Percentiles rank a stretch among this genome's conserved stretches.
phyloP scores from a whole-genome alignment of 1,140 invertebrate species.

The Saccostrea glomerata region DNA sequence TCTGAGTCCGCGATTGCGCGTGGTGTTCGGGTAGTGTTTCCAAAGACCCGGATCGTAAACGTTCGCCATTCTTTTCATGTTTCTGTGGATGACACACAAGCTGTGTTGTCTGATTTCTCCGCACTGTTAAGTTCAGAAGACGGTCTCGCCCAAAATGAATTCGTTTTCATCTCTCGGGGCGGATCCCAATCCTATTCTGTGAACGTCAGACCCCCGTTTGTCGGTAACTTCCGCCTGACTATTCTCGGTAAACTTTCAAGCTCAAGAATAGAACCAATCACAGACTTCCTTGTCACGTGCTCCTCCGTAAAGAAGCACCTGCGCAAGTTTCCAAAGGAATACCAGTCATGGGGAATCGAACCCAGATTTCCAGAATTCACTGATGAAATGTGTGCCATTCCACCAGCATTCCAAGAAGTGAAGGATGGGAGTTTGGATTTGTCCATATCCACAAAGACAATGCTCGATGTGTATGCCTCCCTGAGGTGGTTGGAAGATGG shows the following conservation, averaged over 20 bases:
- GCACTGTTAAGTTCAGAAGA: background rate
- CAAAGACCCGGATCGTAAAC: background rate
- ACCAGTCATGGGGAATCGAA: constrained; percentile 1
- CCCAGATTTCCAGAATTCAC: constrained; percentile 4
- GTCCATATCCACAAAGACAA: background rate
- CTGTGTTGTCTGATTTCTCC: background rate
- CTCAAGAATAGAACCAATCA: background rate
- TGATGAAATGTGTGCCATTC: background rate
- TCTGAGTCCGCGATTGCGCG: background rate
- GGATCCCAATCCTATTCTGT: background rate
- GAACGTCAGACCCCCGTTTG: background rate
- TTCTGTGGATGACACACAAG: background rate
- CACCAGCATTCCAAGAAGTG: background rate
- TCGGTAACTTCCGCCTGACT: background rate
- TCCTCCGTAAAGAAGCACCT: background rate
- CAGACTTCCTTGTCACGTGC: background rate
- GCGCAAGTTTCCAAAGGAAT: background rate
- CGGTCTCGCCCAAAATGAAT: background rate
- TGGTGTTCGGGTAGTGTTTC: background rate
- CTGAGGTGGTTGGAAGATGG: background rate
- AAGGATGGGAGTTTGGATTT: background rate
- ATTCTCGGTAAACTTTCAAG: constrained; percentile 1
- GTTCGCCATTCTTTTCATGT: background rate
- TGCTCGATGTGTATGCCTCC: background rate
- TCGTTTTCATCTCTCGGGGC: background rate